phyloP scores from a whole-genome alignment of 2,113 vertebrate species.

The Phycodurus eques region DNA sequence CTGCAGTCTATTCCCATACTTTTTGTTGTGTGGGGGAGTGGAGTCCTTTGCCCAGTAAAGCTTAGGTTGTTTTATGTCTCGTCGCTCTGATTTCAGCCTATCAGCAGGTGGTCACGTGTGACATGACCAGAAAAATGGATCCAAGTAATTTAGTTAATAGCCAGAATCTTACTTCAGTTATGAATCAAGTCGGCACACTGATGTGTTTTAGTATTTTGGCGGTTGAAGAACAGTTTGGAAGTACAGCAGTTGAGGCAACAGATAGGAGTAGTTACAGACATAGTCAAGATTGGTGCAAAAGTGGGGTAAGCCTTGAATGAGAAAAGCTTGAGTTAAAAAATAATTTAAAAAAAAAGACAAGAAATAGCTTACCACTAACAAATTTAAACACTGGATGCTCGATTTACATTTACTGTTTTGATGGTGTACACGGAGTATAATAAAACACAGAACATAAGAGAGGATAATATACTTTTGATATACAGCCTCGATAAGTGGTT shows the following conservation, averaged over 20 bases:
- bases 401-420: too few relatives aligned
- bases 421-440: too few relatives aligned
- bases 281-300: not conserved
- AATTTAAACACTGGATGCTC: not conserved
- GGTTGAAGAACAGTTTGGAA: not conserved
- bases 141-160: too few relatives aligned
- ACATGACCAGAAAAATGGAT: too few relatives aligned
- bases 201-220: not conserved
- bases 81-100: too few relatives aligned
- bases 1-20: too few relatives aligned
- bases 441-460: not conserved
- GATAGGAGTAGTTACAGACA: not conserved
- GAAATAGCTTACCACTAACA: not conserved
- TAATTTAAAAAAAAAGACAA: not conserved
- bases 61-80: too few relatives aligned
- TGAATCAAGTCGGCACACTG: not conserved
- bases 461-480: not conserved
- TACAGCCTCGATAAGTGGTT: not conserved
- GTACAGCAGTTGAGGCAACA: not conserved
- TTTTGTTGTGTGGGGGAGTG: too few relatives aligned
- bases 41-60: too few relatives aligned
- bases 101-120: too few relatives aligned
- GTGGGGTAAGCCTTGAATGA: not conserved
- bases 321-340: not conserved
- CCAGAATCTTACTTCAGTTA: not conserved